Conservation (phyloP, 2,113 vertebrate genomes). For the Chaenogobius annularis region DNA sequence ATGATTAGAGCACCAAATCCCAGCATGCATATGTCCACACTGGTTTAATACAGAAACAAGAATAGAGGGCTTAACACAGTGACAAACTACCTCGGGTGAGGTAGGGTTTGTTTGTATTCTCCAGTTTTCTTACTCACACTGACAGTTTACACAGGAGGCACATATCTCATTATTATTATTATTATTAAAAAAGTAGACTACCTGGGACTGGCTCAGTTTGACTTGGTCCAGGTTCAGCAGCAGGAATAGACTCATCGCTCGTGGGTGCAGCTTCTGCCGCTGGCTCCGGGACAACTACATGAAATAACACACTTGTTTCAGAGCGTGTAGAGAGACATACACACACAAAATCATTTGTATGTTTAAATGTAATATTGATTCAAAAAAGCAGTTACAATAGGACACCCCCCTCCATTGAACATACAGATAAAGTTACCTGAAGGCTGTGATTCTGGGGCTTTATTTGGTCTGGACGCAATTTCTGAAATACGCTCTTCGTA, state of each 20-base stretch:
- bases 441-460: constrained; percentile 6
- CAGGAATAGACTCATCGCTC: constrained; percentile 28
- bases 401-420: no score
- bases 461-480: constrained; percentile 48
- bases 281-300: constrained; percentile 23
- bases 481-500: constrained; percentile 64
- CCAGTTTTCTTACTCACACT: not conserved
- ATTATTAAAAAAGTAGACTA: constrained; percentile 30
- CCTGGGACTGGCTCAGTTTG: constrained; percentile 52
- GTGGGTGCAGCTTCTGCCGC: constrained; percentile 13
- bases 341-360: not conserved
- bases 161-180: not conserved
- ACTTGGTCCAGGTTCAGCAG: constrained; percentile 9
- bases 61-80: not conserved
- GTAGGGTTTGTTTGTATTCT: no score
- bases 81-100: no score
- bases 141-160: constrained; percentile 15
- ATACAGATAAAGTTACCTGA: constrained; percentile 38
- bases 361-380: not conserved
- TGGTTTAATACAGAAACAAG: not conserved
- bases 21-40: not conserved
- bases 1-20: not conserved
- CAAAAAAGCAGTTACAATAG: no score
- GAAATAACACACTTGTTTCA: constrained; percentile 10
- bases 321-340: not conserved